phyloP scores from a whole-genome alignment of 2,888 invertebrate genomes.

The Xestoiulus laeticollis region DNA sequence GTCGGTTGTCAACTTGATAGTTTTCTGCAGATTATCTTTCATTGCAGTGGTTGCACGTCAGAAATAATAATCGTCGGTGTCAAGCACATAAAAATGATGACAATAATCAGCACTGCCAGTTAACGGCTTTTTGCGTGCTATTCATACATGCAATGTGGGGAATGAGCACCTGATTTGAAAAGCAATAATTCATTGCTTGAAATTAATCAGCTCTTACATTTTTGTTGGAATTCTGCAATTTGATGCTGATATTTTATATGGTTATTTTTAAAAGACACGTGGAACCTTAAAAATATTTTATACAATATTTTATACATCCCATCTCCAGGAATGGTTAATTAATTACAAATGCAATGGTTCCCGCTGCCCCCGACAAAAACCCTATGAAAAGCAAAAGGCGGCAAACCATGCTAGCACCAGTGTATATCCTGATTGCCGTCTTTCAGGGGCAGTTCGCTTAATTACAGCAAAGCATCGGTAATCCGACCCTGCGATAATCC shows the following conservation, averaged over 20 bases:
- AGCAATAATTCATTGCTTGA: neutral
- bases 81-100: neutral
- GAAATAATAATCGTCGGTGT: neutral
- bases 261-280: too few species aligned
- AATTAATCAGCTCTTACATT: neutral
- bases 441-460: neutral
- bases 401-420: neutral
- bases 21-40: neutral
- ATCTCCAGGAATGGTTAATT: too few species aligned
- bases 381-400: neutral
- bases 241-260: too few species aligned
- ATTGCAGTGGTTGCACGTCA: neutral
- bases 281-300: too few species aligned
- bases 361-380: too few species aligned
- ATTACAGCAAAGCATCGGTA: neutral
- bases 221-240: neutral
- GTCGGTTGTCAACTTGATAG: neutral
- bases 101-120: constrained; percentile 24
- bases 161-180: neutral
- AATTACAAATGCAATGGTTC: too few species aligned
- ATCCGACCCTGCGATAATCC: too few species aligned
- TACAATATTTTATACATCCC: too few species aligned
- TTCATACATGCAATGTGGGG: neutral
- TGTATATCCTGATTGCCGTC: neutral
- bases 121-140: constrained; percentile 10